Base-by-base conservation (phyloP, 2,113 vertebrate genomes). In the Tachysurus vachellii region DNA sequence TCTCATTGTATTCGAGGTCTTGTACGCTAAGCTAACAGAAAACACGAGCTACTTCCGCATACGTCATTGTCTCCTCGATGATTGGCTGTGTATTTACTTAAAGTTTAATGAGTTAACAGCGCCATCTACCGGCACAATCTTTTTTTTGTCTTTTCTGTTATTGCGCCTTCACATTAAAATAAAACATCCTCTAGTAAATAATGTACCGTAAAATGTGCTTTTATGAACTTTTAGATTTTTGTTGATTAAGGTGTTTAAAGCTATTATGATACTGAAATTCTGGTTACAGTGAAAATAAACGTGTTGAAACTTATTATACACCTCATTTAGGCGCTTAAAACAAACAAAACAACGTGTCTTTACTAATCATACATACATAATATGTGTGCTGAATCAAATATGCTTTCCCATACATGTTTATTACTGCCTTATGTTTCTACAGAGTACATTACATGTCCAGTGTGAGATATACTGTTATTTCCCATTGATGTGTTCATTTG, bases 21-120 rank as follows among this genome's bases (percentile, higher is more conserved):
- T 57, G 19, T 19, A 6, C 16, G 10, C 53, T 21, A 31, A 31
- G n/a, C 44, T 50, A 5, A 62, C 59, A 53, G 62, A 66, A 56
- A 66, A 23, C n/a, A 68, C 1, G 7, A 85, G 5, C 1, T 23
- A 56, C 76, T 86, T 86, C 85, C 85, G 76, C 31, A 80, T 57
- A 57, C 76, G 85, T 80, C 76, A 80, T 16, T 19, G 17, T 1
- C 2, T 36, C 61, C 28, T 47, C 50, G 7, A 10, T 80, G 85
- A 86, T 80, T 80, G 70, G 76, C 76, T 86, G 71, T 1, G 36
- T 1, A 36, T 56, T 79, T 17, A 19, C 21, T 13, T 6, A 50
- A 26, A 42, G 76, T 56, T 56, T 79, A 57, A 10, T 80, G 12
- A 4, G 53, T 75, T 23, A 54, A 26, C 8, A 79, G 84, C 75